A percentile compares a stretch with the other conserved stretches of the same genome.
Evolutionary conservation across 2,888 invertebrate genomes (phyloP).

Genomic region (Orthosia cruda): DNA sequence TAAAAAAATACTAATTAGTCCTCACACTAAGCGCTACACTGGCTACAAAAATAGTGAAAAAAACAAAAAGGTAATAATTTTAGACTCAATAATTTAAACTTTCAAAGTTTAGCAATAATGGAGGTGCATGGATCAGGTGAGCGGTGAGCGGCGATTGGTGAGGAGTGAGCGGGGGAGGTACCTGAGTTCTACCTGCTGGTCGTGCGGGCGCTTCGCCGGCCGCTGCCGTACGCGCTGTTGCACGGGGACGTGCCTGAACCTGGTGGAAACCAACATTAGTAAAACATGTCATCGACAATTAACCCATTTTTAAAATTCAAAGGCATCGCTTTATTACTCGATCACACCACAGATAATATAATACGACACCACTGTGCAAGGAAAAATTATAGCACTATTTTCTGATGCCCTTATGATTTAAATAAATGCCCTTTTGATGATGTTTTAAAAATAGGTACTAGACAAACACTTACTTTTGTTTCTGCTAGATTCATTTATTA

Average conservation of each 20-base stretch:
- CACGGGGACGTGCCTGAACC: slow-evolving; percentile 89
- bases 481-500: too few relatives aligned
- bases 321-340: too few relatives aligned
- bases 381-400: neutral
- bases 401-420: neutral
- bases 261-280: slow-evolving; percentile 51
- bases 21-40: neutral
- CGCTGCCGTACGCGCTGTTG: slow-evolving; percentile 88
- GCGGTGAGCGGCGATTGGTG: slow-evolving; percentile 68
- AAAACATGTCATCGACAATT: neutral
- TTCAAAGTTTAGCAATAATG: slow-evolving; percentile 32
- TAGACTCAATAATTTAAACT: neutral
- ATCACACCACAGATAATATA: too few relatives aligned
- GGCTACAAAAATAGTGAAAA: neutral
- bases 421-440: too few relatives aligned
- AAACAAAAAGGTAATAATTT: neutral
- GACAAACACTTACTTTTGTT: neutral
- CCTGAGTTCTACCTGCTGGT: slow-evolving; percentile 92
- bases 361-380: too few relatives aligned
- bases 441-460: neutral
- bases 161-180: slow-evolving; percentile 88
- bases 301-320: too few relatives aligned
- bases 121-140: slow-evolving; percentile 67
- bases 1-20: slow-evolving; percentile 5
- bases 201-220: slow-evolving; percentile 89